Conservation (phyloP, 1,140 invertebrate species). For the Phortica variegata region DNA sequence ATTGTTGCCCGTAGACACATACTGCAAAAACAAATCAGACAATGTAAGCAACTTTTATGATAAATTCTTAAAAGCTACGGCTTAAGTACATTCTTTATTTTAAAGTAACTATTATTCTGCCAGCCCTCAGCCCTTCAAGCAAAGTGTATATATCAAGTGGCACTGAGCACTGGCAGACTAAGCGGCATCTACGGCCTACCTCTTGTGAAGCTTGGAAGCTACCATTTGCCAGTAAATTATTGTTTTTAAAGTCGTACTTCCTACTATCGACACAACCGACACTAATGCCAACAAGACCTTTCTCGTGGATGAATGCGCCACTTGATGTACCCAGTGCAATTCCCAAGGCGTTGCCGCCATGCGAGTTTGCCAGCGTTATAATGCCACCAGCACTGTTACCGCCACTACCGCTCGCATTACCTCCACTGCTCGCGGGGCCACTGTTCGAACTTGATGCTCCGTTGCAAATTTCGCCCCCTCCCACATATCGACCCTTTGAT, state of each 20-base stretch:
- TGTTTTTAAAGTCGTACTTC: conserved; percentile 37
- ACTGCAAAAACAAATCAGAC: conserved; percentile 21
- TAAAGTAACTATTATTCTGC: too few species aligned
- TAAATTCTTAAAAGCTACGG: too few species aligned
- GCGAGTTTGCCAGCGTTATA: conserved; percentile 21
- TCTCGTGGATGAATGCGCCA: conserved; percentile 28
- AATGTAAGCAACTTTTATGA: too few species aligned
- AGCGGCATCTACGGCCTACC: conserved; percentile 18
- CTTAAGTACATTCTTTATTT: too few species aligned
- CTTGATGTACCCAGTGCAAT: conserved; percentile 14
- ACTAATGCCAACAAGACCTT: conserved; percentile 16
- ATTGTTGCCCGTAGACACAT: conserved; percentile 36
- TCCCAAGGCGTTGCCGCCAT: conserved; percentile 11
- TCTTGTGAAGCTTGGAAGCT: conserved; percentile 30
- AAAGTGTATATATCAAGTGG: too few species aligned
- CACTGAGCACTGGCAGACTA: too few species aligned
- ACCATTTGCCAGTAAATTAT: conserved; percentile 31
- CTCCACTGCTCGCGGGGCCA: conserved; percentile 4
- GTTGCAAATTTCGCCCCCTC: conserved; percentile 20
- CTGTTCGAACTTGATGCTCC: conserved; percentile 1
- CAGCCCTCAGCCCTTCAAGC: neutral
- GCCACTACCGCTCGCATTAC: conserved; percentile 10
- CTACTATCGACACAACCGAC: conserved; percentile 31
- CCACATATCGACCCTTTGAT: conserved; percentile 18
- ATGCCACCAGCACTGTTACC: conserved; percentile 7